Base-by-base conservation (phyloP, 2,888 invertebrate genomes). In the Caenorhabditis angaria region DNA sequence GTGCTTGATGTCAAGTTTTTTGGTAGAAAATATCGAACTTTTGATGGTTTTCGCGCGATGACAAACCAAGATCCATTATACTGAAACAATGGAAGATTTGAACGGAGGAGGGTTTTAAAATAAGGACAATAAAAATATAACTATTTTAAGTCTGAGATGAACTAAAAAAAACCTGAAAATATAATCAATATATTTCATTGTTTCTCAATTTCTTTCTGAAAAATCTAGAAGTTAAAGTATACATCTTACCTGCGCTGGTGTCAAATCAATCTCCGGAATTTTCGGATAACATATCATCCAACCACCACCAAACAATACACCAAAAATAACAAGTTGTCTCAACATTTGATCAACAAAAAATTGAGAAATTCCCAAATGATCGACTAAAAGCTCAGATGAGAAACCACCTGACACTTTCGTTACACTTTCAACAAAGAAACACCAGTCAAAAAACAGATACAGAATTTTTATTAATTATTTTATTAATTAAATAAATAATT, bases 21-120 rank as follows among this genome's bases (percentile, higher is more conserved):
- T 27, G 77, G 76, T 4, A 77, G 65, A 58, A 72, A 76, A 65
- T 71, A 71, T 12, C 64, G 54, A 20, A 64, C 61, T 12, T 62
- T 58, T 5, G 79, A 71, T 18, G 70, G 65, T 53, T 80, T 80
- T 25, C 77, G 58, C 10, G 81, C 81, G 18, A 81, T 67, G 50
- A 81, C 77, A 60, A 81, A 81, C 81, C 81, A 81, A 2, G 80
- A 77, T 24, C 81, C 81, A 63, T 81, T 79, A 69, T 78, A 77
- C 79, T 81, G 72, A 61, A n/a, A n/a, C n/a, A n/a, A n/a, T n/a
- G n/a, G n/a, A n/a, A n/a, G n/a, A n/a, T n/a, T n/a, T n/a, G n/a
- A n/a, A n/a, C n/a, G n/a, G n/a, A n/a, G n/a, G n/a, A n/a, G n/a
- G n/a, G n/a, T n/a, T n/a, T n/a, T n/a, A n/a, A n/a, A n/a, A n/a